Evolutionary conservation across 2,888 invertebrate genomes (phyloP), one percentile per base, ranked within the genome.

Genomic region (Drosophila melanocephala): DNA sequence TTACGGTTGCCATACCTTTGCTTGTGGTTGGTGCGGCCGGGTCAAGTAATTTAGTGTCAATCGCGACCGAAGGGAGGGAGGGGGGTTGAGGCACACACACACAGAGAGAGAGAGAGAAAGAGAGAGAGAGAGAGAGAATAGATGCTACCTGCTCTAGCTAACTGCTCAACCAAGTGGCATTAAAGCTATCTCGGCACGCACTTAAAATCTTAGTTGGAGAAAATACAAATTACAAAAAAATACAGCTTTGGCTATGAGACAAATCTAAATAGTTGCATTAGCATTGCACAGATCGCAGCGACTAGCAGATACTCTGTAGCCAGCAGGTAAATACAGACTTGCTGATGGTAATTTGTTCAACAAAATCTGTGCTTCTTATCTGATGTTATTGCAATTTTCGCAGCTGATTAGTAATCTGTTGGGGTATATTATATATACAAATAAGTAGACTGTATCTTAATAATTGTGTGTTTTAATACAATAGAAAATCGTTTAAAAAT

Each of bases 1-100:
- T 89, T 81, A 87, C 78, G 90, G 78, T 77, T 83, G 75, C 83
- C 84, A 75, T 89, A 84, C 89, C 85, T 85, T 79, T 82, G 80
- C 80, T 87, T 85, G 89, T 80, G 85, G 89, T 84, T 84, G 72
- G 73, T 83, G 73, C 66, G 89, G 83, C 81, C 70, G 72, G 89
- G 79, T 87, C 84, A 84, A 82, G 79, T 89, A 78, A 88, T 84
- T 84, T 86, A 71, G 71, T 83, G 81, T 83, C 79, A 77, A 69
- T 60, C 60, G 57, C 26, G 35, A 47, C 9, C 26, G 26, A 47
- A 16, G 26, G 26, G 47, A 4, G 14, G 26, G 2, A n/a, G 42
- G n/a, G 3, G 9, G 19, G 1, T 39, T 14, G 7, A 22, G 7
- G 7, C 14, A 22, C 3, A 19, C 0, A n/a, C n/a, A n/a, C n/a